These are phyloP conservation scores for Brenthis ino DNA, from an alignment of 2,888 invertebrate genomes.

Conservation along the genomic window DNA sequence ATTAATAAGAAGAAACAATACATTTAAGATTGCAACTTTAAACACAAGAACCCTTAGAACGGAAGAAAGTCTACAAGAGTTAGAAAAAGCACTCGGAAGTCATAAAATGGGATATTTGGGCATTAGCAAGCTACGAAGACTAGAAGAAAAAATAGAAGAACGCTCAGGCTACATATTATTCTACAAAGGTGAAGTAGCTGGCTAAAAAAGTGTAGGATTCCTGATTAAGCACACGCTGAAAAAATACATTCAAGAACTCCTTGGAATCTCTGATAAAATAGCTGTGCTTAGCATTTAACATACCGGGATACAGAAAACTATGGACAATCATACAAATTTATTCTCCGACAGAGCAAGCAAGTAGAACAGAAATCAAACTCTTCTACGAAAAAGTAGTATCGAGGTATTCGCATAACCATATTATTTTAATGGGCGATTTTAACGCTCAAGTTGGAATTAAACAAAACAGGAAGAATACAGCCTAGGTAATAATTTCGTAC, in stretches of 20 bases:
- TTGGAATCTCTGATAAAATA: slow-evolving; percentile 31
- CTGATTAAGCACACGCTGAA: slow-evolving; percentile 31
- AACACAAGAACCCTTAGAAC: slow-evolving; percentile 16
- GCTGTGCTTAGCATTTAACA: slow-evolving; percentile 29
- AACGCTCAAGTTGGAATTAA: slow-evolving; percentile 31
- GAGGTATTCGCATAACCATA: not conserved
- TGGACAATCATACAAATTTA: slow-evolving; percentile 12
- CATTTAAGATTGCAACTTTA: slow-evolving; percentile 7
- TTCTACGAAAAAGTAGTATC: not conserved
- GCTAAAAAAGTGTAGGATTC: slow-evolving; percentile 28
- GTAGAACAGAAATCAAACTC: not conserved
- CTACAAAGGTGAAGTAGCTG: slow-evolving; percentile 25
- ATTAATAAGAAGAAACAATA: slow-evolving; percentile 12
- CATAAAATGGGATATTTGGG: not conserved
- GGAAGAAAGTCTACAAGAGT: slow-evolving; percentile 21
- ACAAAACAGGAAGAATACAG: slow-evolving; percentile 23
- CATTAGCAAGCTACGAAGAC: not conserved
- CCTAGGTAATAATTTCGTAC: slow-evolving; percentile 19
- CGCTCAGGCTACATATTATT: slow-evolving; percentile 16
- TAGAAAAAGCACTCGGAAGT: slow-evolving; percentile 1
- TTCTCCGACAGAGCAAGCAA: slow-evolving; percentile 1
- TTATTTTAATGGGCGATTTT: slow-evolving; percentile 28
- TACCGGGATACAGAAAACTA: slow-evolving; percentile 27
- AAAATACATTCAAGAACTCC: not conserved
- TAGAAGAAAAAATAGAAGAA: slow-evolving; percentile 25